Base-by-base conservation (phyloP, 2,888 invertebrate genomes). In the Elaeidobius kamerunicus region DNA sequence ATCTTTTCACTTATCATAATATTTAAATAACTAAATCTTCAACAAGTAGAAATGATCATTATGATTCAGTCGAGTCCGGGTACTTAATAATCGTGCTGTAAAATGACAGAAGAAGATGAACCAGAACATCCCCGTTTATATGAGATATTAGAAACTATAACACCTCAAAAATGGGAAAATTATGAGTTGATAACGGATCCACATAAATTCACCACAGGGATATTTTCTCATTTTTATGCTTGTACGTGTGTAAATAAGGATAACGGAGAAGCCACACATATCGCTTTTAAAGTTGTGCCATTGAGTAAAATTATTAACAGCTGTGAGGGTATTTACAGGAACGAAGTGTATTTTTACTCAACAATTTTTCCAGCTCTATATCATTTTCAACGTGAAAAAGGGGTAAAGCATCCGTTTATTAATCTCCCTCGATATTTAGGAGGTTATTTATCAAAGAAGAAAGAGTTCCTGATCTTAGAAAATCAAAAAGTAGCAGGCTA, bases 391-490 rank as follows among this genome's bases (percentile, higher is more conserved):
- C 34, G 23, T 15, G 12, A 48, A 14, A 49, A 45, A 16, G 15
- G 5, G 2, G 35, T 45, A 1, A 35, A 23, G 19, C 3, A 40
- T 1, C 28, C 20, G 3, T 44, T 53, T 32, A 11, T 14, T 5
- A 23, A 48, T 34, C 9, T 53, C 11, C 43, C 53, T 16, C 35
- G 34, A 7, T 54, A 39, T 34, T 23, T 49, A 2, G 34, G 19
- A 11, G 49, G 54, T 3, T 19, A 35, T 28, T 28, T 12, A n/a
- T 19, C 15, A 19, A 20, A 18, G 7, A 23, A 51, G 14, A 54
- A 35, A 19, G 23, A 47, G 12, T 53, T 40, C 12, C 19, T 57
- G 14, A 27, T 45, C 14, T 23, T 49, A 39, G 54, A 54, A 49
- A 45, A 54, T 17, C 27, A 49, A 1, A 28, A 15, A 2, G 12